Evolutionary conservation across 2,888 invertebrate species (phyloP).

Genomic region (Piscicola geometra): DNA sequence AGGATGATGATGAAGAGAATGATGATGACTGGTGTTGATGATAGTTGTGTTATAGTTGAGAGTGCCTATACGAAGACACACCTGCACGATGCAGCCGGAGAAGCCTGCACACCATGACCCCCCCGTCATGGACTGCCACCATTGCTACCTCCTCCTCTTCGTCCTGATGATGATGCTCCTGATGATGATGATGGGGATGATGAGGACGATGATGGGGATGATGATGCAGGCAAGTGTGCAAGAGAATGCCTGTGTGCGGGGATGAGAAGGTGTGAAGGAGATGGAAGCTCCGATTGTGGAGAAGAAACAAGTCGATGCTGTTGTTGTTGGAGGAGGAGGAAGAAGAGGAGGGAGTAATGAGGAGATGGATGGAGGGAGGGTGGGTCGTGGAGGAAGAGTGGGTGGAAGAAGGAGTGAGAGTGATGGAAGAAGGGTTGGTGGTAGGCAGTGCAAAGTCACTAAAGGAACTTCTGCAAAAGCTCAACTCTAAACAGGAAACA

Average conservation of each 20-base stretch:
- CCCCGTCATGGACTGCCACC: slow-evolving; percentile 3
- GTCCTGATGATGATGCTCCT: no score
- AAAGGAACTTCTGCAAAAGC: slow-evolving; percentile 1
- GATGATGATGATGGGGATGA: no score
- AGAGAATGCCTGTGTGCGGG: neutral
- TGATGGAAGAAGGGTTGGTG: neutral
- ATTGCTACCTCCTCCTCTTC: no score
- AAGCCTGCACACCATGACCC: neutral
- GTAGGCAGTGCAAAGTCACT: neutral
- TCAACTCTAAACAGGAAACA: slow-evolving; percentile 1
- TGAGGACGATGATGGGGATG: neutral
- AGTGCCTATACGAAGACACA: no score
- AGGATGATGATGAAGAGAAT: no score
- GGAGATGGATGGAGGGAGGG: neutral
- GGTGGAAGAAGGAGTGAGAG: neutral
- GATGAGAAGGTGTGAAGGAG: neutral
- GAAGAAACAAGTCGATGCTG: no score
- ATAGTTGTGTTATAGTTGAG: no score
- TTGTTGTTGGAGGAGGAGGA: no score
- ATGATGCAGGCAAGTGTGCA: neutral
- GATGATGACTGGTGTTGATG: no score
- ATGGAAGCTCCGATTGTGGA: no score
- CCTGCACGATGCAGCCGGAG: no score
- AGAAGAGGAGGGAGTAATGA: neutral
- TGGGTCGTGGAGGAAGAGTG: no score